A percentile compares a stretch with the other conserved stretches of the same genome.
phyloP scores from a whole-genome alignment of 2,888 invertebrate species.

The Sialis lutaria region DNA sequence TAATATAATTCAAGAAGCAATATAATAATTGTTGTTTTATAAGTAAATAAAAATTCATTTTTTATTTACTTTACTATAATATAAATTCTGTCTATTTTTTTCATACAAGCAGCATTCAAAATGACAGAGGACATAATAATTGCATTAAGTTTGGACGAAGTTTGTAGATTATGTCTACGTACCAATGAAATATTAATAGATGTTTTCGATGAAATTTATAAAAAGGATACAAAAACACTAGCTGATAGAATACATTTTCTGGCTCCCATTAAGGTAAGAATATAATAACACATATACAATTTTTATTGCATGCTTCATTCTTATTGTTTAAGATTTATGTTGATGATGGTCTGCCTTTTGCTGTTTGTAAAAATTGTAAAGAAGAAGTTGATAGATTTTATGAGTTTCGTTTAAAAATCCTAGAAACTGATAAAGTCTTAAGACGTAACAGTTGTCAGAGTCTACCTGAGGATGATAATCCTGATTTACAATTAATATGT shows the following conservation, averaged over 20 bases:
- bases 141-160: background rate
- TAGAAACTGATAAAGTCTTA: constrained; percentile 1
- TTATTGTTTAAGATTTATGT: constrained; percentile 1
- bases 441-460: background rate
- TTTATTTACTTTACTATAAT: no score
- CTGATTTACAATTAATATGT: constrained; percentile 1
- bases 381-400: constrained; percentile 2
- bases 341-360: constrained; percentile 1
- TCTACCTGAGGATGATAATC: background rate
- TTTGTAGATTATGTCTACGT: constrained; percentile 2
- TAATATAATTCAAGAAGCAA: no score
- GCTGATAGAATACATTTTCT: constrained; percentile 1
- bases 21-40: no score
- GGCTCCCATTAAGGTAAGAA: constrained; percentile 1
- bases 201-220: background rate
- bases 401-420: constrained; percentile 1
- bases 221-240: background rate
- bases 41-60: no score
- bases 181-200: background rate
- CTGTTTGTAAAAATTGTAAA: constrained; percentile 1
- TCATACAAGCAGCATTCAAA: background rate
- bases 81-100: no score
- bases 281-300: background rate
- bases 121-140: constrained; percentile 1
- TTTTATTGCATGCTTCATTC: background rate